phyloP scores from a whole-genome alignment of 1,140 invertebrate species.

The Spodoptera frugiperda region DNA sequence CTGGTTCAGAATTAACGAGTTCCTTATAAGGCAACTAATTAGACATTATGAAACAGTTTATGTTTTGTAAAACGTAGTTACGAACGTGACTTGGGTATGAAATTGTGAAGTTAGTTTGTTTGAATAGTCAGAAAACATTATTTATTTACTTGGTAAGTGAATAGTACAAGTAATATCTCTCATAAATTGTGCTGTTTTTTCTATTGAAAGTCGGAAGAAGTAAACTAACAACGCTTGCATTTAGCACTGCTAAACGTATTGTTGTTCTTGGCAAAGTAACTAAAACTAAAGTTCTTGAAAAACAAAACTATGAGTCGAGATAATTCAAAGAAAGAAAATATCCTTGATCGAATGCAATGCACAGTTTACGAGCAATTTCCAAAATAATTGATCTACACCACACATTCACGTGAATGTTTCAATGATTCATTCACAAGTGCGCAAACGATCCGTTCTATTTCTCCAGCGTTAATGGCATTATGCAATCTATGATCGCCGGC shows the following conservation, averaged over 20 bases:
- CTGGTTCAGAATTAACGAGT: slow-evolving; percentile 24
- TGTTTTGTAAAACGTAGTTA: slow-evolving; percentile 21
- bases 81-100: slow-evolving; percentile 10
- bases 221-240: too few species aligned
- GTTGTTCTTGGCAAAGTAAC: too few species aligned
- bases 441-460: slow-evolving; percentile 34
- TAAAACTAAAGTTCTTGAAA: too few species aligned
- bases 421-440: slow-evolving; percentile 37
- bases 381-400: slow-evolving; percentile 7
- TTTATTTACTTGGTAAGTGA: too few species aligned
- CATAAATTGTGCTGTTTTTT: too few species aligned
- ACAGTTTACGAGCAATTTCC: neutral
- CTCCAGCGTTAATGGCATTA: slow-evolving; percentile 32
- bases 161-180: too few species aligned
- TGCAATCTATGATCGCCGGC: slow-evolving; percentile 18
- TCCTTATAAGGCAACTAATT: slow-evolving; percentile 23
- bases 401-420: slow-evolving; percentile 6
- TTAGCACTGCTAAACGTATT: too few species aligned
- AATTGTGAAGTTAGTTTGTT: neutral
- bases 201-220: too few species aligned
- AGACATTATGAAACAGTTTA: slow-evolving; percentile 29
- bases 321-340: too few species aligned
- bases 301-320: too few species aligned
- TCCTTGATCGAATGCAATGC: too few species aligned
- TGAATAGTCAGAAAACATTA: too few species aligned